Conservation (phyloP, 2,888 invertebrate species). For the Bembecia ichneumoniformis region DNA sequence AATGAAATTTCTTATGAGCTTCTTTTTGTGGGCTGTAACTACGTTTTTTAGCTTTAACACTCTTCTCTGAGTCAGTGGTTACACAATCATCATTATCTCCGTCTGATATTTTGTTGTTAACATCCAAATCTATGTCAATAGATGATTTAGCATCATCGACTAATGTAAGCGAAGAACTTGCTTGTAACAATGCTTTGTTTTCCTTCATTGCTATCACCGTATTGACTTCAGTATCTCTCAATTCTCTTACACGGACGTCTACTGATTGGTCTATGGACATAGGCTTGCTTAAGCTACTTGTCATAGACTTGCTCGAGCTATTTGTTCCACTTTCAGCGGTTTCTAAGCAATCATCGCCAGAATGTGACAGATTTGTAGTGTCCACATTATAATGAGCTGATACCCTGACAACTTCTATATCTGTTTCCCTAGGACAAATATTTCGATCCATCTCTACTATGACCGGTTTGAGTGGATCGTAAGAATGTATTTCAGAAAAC, state of each 20-base stretch:
- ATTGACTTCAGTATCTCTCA: slow-evolving; percentile 36
- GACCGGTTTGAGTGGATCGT: slow-evolving; percentile 24
- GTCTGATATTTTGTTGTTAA: not conserved
- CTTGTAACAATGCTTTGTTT: slow-evolving; percentile 37
- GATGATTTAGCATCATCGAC: slow-evolving; percentile 35
- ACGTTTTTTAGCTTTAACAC: slow-evolving; percentile 24
- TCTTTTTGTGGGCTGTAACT: slow-evolving; percentile 26
- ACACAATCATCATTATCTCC: not conserved
- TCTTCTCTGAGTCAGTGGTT: not conserved
- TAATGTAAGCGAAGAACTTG: slow-evolving; percentile 43
- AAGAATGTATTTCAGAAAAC: slow-evolving; percentile 27
- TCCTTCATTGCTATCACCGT: slow-evolving; percentile 49
- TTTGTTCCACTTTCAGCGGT: not conserved
- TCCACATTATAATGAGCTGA: slow-evolving; percentile 10
- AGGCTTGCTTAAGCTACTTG: slow-evolving; percentile 15
- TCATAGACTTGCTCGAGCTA: not conserved
- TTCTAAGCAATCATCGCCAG: not conserved
- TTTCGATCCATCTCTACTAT: slow-evolving; percentile 10
- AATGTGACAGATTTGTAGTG: not conserved
- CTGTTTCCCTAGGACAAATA: not conserved
- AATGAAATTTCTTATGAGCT: slow-evolving; percentile 5
- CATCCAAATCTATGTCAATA: not conserved
- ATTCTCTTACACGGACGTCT: slow-evolving; percentile 14
- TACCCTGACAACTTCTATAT: slow-evolving; percentile 9
- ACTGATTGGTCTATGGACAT: slow-evolving; percentile 24